These are phyloP conservation scores for Lineus longissimus DNA, from an alignment of 1,140 invertebrate species.

Conservation along the genomic window DNA sequence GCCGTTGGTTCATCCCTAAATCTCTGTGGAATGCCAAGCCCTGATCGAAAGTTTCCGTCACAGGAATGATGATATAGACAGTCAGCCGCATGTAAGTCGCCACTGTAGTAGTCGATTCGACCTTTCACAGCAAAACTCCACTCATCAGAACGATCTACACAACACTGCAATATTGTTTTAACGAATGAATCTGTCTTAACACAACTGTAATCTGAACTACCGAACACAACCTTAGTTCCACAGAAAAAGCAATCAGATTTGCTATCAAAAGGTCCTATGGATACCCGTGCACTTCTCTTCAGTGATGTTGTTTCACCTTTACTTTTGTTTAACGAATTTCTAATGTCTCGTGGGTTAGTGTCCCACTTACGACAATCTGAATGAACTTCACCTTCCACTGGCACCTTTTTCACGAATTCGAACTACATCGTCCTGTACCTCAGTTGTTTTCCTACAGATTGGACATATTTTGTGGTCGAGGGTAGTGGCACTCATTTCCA, in stretches of 20 bases:
- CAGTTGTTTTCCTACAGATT: not conserved
- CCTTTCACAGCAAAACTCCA: not conserved
- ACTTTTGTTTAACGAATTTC: not conserved
- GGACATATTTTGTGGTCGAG: not conserved
- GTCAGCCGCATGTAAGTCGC: not conserved
- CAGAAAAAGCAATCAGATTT: not conserved
- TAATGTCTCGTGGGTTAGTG: not conserved
- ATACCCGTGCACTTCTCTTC: not conserved
- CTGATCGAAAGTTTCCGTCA: not conserved
- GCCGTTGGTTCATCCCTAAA: not conserved
- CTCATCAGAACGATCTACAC: not conserved
- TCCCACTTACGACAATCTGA: not conserved
- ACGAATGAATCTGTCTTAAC: slow-evolving; percentile 2
- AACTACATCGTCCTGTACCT: not conserved
- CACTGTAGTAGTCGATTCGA: not conserved
- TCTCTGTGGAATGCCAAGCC: not conserved
- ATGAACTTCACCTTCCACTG: not conserved
- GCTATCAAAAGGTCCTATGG: not conserved
- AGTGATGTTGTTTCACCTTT: not conserved
- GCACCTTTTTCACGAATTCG: slow-evolving; percentile 2
- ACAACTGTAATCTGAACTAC: not conserved
- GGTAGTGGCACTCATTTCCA: not conserved
- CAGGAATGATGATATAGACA: slow-evolving; percentile 1
- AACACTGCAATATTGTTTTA: not conserved
- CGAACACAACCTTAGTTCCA: not conserved